phyloP scores from a whole-genome alignment of 1,140 invertebrate species.

The Drosophila sechellia region DNA sequence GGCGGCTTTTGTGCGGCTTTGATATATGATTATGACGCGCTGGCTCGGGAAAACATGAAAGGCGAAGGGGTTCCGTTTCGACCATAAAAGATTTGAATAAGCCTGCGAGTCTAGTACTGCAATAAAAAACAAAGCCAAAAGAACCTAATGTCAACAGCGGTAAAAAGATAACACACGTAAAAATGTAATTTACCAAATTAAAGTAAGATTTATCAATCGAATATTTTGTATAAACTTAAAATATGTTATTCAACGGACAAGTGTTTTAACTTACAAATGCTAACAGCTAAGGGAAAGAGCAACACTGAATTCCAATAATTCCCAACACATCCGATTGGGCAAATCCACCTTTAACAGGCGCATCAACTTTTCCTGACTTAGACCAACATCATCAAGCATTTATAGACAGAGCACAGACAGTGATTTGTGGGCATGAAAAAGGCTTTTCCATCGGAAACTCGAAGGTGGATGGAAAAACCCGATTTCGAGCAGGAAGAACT shows the following conservation, averaged over 20 bases:
- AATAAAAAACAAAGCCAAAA: no score
- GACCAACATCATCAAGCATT: conserved; percentile 40
- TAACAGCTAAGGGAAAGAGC: no score
- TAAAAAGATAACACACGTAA: not conserved
- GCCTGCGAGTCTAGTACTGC: no score
- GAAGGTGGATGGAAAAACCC: conserved; percentile 12
- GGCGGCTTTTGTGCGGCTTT: conserved; percentile 58
- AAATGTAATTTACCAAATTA: not conserved
- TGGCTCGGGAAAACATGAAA: conserved; percentile 34
- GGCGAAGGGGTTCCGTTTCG: conserved; percentile 4
- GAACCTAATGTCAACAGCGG: not conserved
- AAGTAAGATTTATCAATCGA: no score
- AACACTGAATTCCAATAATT: not conserved
- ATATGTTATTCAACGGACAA: no score
- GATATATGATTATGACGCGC: conserved; percentile 58
- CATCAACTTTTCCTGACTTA: conserved; percentile 4
- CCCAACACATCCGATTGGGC: not conserved
- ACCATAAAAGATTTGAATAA: conserved; percentile 11
- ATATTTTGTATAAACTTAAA: no score
- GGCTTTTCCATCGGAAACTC: conserved; percentile 18
- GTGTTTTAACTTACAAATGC: no score
- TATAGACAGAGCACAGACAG: conserved; percentile 22
- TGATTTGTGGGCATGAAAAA: conserved; percentile 50
- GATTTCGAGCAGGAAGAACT: conserved; percentile 21
- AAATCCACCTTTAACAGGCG: not conserved